Percentiles rank a stretch among this genome's conserved stretches.
Evolutionary conservation across 2,888 invertebrate species (phyloP).

Genomic region (Psococerastis gibbosa): DNA sequence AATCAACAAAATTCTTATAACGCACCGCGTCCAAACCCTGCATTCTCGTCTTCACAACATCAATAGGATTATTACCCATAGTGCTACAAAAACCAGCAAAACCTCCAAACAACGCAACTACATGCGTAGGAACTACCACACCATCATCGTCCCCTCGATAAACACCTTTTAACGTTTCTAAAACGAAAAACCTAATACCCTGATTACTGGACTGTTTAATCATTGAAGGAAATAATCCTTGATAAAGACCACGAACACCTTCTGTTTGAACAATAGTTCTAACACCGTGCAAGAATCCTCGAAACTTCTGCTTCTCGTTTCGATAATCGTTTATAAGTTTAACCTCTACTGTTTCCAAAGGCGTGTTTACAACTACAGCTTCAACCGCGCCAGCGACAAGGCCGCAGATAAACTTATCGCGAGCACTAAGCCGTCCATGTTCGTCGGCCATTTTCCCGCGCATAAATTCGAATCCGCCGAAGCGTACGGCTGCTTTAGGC

Average conservation of each 20-base stretch:
- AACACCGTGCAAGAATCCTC: conserved; percentile 90
- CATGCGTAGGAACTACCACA: conserved; percentile 64
- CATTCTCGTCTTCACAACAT: conserved; percentile 98
- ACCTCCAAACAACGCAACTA: conserved; percentile 86
- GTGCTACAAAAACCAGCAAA: conserved; percentile 92
- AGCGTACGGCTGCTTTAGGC: conserved; percentile 89
- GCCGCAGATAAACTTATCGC: conserved; percentile 71
- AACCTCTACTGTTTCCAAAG: conserved; percentile 98
- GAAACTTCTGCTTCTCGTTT: conserved; percentile 70
- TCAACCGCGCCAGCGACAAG: conserved; percentile 88
- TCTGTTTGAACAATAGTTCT: conserved; percentile 63
- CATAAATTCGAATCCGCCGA: conserved; percentile 90
- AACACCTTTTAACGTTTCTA: conserved; percentile 87
- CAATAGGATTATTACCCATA: conserved; percentile 96
- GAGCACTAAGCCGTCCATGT: conserved; percentile 58
- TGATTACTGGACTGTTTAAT: conserved; percentile 98
- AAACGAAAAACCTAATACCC: conserved; percentile 92
- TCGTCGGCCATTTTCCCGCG: conserved; percentile 57
- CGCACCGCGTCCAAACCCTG: conserved; percentile 91
- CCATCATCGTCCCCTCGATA: conserved; percentile 73
- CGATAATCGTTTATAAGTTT: conserved; percentile 98
- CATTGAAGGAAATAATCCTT: conserved; percentile 87
- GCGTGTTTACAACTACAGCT: conserved; percentile 93
- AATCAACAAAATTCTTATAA: conserved; percentile 87
- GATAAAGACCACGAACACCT: conserved; percentile 58